Conservation (phyloP, 2,797 vertebrate species). For the Macropus fuliginosus region DNA sequence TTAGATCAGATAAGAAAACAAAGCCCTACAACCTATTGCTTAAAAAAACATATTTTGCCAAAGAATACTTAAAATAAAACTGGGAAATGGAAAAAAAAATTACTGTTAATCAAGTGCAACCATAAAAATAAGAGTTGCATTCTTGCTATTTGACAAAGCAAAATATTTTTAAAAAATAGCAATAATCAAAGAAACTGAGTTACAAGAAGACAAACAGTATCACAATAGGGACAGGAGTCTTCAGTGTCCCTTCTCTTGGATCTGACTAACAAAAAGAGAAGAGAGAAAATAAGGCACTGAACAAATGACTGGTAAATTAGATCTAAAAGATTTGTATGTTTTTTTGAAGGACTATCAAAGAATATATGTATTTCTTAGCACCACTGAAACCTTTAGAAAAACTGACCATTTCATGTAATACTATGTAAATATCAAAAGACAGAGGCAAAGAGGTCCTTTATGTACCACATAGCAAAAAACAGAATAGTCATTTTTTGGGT, state of each 20-base stretch:
- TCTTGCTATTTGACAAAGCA: background rate
- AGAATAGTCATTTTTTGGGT: background rate
- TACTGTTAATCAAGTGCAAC: background rate
- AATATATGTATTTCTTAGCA: background rate
- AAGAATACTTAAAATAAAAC: background rate
- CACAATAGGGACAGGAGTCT: background rate
- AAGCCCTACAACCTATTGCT: background rate
- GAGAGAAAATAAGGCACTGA: background rate
- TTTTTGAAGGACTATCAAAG: background rate
- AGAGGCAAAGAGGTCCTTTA: background rate
- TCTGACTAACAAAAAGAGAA: background rate
- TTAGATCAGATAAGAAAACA: background rate
- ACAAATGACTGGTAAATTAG: background rate
- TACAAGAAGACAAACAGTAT: background rate
- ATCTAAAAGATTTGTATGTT: background rate
- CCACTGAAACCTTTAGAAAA: background rate
- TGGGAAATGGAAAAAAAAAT: background rate
- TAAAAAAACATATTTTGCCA: background rate
- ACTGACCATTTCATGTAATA: background rate
- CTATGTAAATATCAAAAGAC: background rate
- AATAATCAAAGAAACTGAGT: background rate
- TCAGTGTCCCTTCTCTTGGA: background rate
- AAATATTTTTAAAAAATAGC: background rate
- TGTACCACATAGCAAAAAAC: background rate
- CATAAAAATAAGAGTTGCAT: background rate